Conservation (phyloP, 2,888 invertebrate genomes). For the Acronicta psi region DNA sequence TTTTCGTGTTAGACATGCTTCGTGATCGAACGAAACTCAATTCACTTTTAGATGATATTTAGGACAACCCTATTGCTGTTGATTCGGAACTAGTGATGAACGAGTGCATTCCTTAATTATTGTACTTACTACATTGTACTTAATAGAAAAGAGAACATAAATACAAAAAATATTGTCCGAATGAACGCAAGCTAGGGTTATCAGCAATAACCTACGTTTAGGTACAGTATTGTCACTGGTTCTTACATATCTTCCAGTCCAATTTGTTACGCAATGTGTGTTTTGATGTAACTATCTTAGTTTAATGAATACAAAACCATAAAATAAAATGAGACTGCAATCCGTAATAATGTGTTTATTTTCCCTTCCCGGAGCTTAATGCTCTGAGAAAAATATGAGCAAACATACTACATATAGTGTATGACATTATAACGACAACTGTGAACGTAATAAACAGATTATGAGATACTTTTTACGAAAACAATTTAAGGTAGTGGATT, state of each 20-base stretch:
- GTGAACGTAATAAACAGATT: slow-evolving; percentile 13
- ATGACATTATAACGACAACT: slow-evolving; percentile 14
- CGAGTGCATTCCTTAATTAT: slow-evolving; percentile 53
- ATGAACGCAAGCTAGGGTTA: slow-evolving; percentile 54
- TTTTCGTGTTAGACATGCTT: slow-evolving; percentile 83
- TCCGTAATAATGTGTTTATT: slow-evolving; percentile 65
- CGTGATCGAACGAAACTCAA: slow-evolving; percentile 74
- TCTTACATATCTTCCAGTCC: slow-evolving; percentile 84
- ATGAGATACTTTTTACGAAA: too few relatives aligned
- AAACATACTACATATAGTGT: slow-evolving; percentile 16
- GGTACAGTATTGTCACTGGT: slow-evolving; percentile 74
- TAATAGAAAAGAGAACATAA: slow-evolving; percentile 36
- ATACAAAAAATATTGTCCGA: slow-evolving; percentile 39
- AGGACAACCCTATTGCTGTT: slow-evolving; percentile 69
- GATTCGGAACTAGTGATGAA: slow-evolving; percentile 59
- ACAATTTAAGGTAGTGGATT: too few relatives aligned
- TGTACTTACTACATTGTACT: slow-evolving; percentile 60
- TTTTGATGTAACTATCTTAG: slow-evolving; percentile 86
- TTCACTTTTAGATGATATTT: slow-evolving; percentile 66
- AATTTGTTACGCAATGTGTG: slow-evolving; percentile 86
- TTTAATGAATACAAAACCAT: slow-evolving; percentile 80
- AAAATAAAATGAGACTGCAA: slow-evolving; percentile 87
- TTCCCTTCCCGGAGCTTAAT: slow-evolving; percentile 20
- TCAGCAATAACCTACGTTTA: slow-evolving; percentile 60
- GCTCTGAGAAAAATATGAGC: slow-evolving; percentile 21